Percentiles rank a stretch among this genome's conserved stretches.
Evolutionary conservation across 2,888 invertebrate genomes (phyloP).

Genomic region (Ctenicera cuprea): DNA sequence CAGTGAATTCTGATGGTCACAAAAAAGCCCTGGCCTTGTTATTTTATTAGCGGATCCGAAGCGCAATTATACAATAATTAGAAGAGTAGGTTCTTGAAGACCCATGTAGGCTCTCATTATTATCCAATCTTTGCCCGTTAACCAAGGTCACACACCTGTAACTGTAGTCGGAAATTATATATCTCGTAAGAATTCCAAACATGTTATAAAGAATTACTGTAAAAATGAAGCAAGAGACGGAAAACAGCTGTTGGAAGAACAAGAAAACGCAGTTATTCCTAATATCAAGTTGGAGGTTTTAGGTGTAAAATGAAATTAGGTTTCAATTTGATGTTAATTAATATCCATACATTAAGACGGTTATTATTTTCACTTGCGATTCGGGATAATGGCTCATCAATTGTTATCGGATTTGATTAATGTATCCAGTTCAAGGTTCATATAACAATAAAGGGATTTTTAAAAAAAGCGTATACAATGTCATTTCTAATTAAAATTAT

Average conservation of each 20-base stretch:
- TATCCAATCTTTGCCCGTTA: slow-evolving; percentile 43
- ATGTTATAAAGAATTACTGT: slow-evolving; percentile 21
- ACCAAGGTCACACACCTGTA: slow-evolving; percentile 49
- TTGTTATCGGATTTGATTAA: slow-evolving; percentile 1
- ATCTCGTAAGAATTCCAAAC: slow-evolving; percentile 18
- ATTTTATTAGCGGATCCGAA: background rate
- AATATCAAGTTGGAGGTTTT: too few species aligned
- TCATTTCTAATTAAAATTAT: background rate
- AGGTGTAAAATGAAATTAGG: too few species aligned
- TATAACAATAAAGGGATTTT: background rate
- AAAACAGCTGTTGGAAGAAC: slow-evolving; percentile 9
- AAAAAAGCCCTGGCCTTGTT: background rate
- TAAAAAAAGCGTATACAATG: background rate
- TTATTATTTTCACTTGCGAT: background rate
- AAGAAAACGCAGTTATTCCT: background rate
- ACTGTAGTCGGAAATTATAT: slow-evolving; percentile 37
- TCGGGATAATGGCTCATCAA: background rate
- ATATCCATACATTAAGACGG: too few species aligned
- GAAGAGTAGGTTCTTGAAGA: slow-evolving; percentile 21
- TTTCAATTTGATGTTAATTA: too few species aligned
- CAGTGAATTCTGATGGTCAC: background rate
- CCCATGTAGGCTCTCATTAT: slow-evolving; percentile 39
- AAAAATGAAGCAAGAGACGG: slow-evolving; percentile 6
- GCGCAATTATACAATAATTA: slow-evolving; percentile 10
- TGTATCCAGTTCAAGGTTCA: slow-evolving; percentile 5